A percentile compares a stretch with the other conserved stretches of the same genome.
Conservation (phyloP, 1,140 invertebrate species). For the Lepidurus apus region DNA sequence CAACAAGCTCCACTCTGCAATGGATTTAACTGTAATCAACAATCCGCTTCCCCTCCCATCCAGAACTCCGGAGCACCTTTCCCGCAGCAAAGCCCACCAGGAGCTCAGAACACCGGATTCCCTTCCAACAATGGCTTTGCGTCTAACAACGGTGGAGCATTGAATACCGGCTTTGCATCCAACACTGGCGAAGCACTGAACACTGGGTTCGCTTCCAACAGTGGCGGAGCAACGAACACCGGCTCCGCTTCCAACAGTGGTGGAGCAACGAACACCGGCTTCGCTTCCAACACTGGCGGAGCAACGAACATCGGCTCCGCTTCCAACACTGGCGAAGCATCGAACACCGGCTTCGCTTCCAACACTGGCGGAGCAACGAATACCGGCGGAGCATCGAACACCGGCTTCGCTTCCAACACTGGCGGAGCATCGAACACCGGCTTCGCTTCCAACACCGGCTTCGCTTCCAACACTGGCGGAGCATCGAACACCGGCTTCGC, state of each 20-base stretch:
- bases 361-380: background rate
- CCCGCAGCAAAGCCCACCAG: background rate
- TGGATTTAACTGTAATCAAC: background rate
- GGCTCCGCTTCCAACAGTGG: background rate
- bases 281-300: background rate
- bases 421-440: background rate
- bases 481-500: background rate
- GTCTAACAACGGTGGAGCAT: background rate
- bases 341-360: background rate
- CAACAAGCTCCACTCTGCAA: background rate
- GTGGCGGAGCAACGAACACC: background rate
- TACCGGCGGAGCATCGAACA: background rate
- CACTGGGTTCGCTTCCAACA: background rate
- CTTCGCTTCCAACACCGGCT: background rate
- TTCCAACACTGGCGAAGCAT: background rate
- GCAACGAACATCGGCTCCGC: background rate
- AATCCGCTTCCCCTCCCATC: background rate
- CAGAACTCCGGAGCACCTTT: background rate
- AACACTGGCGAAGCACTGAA: background rate
- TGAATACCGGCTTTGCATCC: background rate
- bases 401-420: background rate
- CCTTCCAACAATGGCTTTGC: background rate
- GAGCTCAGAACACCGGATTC: background rate
- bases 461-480: background rate
- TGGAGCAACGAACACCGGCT: background rate